Conservation (phyloP, 35 echinoderm and acorn worm genomes). For the Heliocidaris tuberculata region DNA sequence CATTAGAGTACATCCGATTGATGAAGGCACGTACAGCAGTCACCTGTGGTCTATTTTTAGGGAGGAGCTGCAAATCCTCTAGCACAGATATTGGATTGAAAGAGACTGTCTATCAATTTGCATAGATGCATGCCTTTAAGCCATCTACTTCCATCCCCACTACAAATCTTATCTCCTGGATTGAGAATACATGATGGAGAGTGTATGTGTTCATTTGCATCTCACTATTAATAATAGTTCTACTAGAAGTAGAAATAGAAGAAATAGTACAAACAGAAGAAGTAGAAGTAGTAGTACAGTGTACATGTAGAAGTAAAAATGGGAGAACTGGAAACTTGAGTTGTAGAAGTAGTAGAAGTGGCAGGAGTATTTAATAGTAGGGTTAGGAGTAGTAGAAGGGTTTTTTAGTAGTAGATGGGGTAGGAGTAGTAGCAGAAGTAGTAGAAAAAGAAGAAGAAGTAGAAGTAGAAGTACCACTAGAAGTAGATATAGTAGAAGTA, state of each 20-base stretch:
- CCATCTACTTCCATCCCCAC: no score
- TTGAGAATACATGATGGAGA: no score
- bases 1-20: background rate
- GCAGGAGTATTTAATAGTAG: background rate
- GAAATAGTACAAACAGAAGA: no score
- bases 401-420: background rate
- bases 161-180: no score
- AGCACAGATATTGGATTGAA: background rate
- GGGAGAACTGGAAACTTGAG: background rate
- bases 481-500: no score
- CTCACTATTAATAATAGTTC: no score
- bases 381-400: background rate
- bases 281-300: no score
- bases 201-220: no score
- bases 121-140: background rate
- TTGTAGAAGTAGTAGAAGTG: no score
- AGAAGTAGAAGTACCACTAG: no score
- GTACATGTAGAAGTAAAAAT: no score
- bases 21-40: background rate
- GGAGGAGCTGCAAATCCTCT: background rate
- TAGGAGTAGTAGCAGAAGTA: slow-evolving; percentile 8
- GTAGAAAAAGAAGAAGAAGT: slow-evolving; percentile 15
- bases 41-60: background rate
- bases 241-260: no score
- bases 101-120: background rate